A percentile compares a stretch with the other conserved stretches of the same genome.
Conservation (phyloP, 2,113 vertebrate species). For the Dryoscopus gambensis region DNA sequence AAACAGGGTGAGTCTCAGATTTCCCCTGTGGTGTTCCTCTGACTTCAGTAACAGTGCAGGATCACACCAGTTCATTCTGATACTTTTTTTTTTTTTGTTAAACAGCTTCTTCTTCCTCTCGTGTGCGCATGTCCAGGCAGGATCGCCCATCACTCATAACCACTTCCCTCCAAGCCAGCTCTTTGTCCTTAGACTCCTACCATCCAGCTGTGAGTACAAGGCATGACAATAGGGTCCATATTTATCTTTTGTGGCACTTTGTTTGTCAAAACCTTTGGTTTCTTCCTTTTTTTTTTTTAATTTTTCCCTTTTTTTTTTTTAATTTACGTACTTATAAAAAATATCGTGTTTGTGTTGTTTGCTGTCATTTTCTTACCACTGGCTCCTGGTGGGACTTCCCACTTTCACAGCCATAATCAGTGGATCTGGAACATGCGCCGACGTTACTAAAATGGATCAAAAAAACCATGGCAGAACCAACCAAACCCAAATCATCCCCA, state of each 20-base stretch:
- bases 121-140: conserved; percentile 62
- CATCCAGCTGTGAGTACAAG: conserved; percentile 52
- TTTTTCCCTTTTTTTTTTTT: not conserved
- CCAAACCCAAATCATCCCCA: conserved; percentile 2
- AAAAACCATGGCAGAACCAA: conserved; percentile 7
- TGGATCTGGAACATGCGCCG: conserved; percentile 28
- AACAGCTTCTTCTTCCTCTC: conserved; percentile 21
- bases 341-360: conserved; percentile 28
- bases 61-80: conserved; percentile 21
- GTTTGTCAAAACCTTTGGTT: conserved; percentile 89
- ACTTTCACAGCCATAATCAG: conserved; percentile 52
- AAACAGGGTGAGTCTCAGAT: conserved; percentile 43
- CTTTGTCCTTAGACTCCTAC: conserved; percentile 36
- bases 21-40: conserved; percentile 48
- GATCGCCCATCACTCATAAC: not conserved
- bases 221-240: conserved; percentile 50
- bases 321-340: conserved; percentile 46
- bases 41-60: conserved; percentile 76
- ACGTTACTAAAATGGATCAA: not conserved
- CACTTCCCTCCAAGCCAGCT: conserved; percentile 29
- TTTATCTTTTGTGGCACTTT: conserved; percentile 73
- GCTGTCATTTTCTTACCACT: not conserved
- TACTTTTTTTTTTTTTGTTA: not conserved
- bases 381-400: conserved; percentile 43
- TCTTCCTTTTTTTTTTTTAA: conserved; percentile 50